These are phyloP conservation scores for Eustalomyia histrio DNA, from an alignment of 2,888 invertebrate species.

Conservation along the genomic window DNA sequence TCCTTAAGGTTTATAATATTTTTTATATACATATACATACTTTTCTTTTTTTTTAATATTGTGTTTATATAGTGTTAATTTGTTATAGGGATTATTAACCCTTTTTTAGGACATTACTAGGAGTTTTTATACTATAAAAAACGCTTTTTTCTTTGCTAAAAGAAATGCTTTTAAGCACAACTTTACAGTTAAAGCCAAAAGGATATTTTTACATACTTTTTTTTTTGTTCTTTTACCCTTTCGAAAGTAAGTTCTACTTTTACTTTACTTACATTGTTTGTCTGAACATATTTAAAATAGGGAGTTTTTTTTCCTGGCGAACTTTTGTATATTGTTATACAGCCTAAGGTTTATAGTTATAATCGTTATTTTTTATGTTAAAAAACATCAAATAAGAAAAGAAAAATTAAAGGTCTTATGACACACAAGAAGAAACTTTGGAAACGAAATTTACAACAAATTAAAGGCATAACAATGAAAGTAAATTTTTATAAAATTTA, in stretches of 20 bases:
- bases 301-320: constrained; percentile 29
- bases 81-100: constrained; percentile 71
- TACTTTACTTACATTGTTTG: constrained; percentile 51
- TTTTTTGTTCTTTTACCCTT: not conserved
- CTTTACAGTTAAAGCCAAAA: constrained; percentile 52
- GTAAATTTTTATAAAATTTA: not conserved
- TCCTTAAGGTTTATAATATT: not conserved
- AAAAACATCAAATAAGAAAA: not conserved
- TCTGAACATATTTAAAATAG: constrained; percentile 47
- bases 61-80: constrained; percentile 76
- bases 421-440: not conserved
- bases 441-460: constrained; percentile 3
- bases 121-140: constrained; percentile 22
- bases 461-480: constrained; percentile 18
- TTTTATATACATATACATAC: not conserved
- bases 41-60: constrained; percentile 40
- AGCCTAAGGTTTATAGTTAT: constrained; percentile 47
- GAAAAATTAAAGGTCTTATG: not conserved
- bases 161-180: constrained; percentile 40
- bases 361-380: constrained; percentile 32
- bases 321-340: constrained; percentile 18
- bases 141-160: constrained; percentile 32
- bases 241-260: constrained; percentile 55
- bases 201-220: constrained; percentile 35
- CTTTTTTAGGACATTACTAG: constrained; percentile 64